phyloP scores from a whole-genome alignment of 2,888 invertebrate genomes.

The Epiperipatus broadwayi region DNA sequence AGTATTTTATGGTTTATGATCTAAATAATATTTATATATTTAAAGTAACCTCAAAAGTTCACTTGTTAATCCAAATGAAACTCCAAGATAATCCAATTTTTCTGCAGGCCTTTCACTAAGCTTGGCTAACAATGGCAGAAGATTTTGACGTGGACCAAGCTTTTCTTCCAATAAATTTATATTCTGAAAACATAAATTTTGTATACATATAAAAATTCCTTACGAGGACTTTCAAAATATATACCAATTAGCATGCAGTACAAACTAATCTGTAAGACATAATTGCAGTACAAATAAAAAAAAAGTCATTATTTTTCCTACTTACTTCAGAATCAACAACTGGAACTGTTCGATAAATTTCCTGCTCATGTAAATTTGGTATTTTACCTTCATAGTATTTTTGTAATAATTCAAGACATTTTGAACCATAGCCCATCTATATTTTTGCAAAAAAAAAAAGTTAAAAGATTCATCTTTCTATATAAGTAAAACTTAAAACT shows the following conservation, averaged over 20 bases:
- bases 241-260: too few species aligned
- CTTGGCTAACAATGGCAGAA: conserved; percentile 71
- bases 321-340: conserved; percentile 11
- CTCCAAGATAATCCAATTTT: conserved; percentile 74
- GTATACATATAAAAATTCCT: too few species aligned
- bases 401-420: conserved; percentile 60
- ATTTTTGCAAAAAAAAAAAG: conserved; percentile 20
- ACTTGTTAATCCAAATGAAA: conserved; percentile 75
- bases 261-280: too few species aligned
- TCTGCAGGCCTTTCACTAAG: conserved; percentile 66
- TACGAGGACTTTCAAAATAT: too few species aligned
- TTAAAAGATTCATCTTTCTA: conserved; percentile 11
- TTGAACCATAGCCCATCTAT: conserved; percentile 88
- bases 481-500: conserved; percentile 8
- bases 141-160: conserved; percentile 45
- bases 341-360: conserved; percentile 15
- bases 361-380: conserved; percentile 42
- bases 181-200: conserved; percentile 19
- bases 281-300: too few species aligned
- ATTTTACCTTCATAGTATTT: conserved; percentile 72
- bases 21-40: background rate
- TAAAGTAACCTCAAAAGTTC: conserved; percentile 50
- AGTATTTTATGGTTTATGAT: conserved; percentile 1
- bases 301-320: too few species aligned
- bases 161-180: conserved; percentile 48